Evolutionary conservation across 37 sponge, comb jelly and placozoan species (phyloP).

Genomic region (Tethya wilhelma): DNA sequence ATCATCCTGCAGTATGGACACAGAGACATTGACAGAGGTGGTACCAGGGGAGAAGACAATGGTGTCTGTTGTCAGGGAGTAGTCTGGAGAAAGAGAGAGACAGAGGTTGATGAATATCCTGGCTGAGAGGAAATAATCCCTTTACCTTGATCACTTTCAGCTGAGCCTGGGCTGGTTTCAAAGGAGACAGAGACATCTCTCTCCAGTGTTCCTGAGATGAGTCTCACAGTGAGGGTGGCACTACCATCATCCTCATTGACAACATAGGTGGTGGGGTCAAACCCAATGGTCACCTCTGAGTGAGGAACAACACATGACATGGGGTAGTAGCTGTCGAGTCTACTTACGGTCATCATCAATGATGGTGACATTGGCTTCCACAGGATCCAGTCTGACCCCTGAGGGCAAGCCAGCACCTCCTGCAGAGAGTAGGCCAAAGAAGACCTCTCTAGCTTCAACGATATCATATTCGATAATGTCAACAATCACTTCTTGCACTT

Average conservation of each 20-base stretch:
- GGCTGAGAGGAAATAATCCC: too few relatives aligned
- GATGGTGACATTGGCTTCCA: slow-evolving; percentile 32
- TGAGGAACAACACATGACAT: too few relatives aligned
- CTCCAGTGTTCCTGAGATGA: slow-evolving; percentile 8
- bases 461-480: slow-evolving; percentile 3
- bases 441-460: neutral
- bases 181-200: slow-evolving; percentile 20
- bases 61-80: too few relatives aligned
- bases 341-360: slow-evolving; percentile 30
- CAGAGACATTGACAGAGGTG: neutral
- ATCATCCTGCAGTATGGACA: neutral
- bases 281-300: slow-evolving; percentile 31
- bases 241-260: slow-evolving; percentile 16
- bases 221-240: neutral
- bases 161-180: too few relatives aligned
- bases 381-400: neutral
- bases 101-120: too few relatives aligned
- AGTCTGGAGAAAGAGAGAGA: too few relatives aligned
- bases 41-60: neutral
- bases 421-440: neutral
- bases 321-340: too few relatives aligned
- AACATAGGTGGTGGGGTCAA: neutral
- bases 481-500: neutral
- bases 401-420: neutral
- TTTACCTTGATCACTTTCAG: too few relatives aligned